Base-by-base conservation (phyloP, 2,797 vertebrate species). In the Lophius americanus region DNA sequence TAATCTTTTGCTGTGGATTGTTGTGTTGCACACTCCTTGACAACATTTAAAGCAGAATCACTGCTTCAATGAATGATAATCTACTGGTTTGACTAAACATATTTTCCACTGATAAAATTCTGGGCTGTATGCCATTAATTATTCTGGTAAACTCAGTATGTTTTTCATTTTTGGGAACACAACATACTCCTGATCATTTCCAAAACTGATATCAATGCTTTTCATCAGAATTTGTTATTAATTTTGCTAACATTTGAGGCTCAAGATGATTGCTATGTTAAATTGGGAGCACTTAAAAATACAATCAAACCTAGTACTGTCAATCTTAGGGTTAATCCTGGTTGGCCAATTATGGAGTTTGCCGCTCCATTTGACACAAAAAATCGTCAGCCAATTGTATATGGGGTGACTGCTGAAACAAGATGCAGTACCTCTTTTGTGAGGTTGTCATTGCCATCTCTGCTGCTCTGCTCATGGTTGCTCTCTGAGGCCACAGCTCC, bases 401-500 rank as follows among this genome's bases (percentile, higher is more conserved):
- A 23, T 23, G 23, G 23, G 23, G 5, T 56, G 43, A 64, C 63
- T 46, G 35, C 4, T 48, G 36, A 61, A 63, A 66, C 38, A 5
- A n/a, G 51, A 35, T 7, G 53, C 59, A 36, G 79, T 95, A 99
- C 97, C 97, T 99, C 97, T 92, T 99, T 99, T 75, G 95, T 96
- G 84, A 99, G 93, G 78, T 99, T 96, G 69, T 94, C 96, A 38
- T 92, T 95, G n/a, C 88, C 95, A 38, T 79, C 87, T 67, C 91
- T 85, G 90, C 75, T 86, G 60, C 83, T 78, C 68, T 92, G 92
- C 73, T 93, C 96, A 84, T 94, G 96, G 39, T 88, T 94, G 48
- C 75, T 94, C 3, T 97, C 96, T n/a, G 95, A 94, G 36, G 97
- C 98, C 85, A 98, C 96, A 0, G 97, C 98, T 82, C 97, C 98